phyloP scores from a whole-genome alignment of 2,888 invertebrate species.

The Papilio elwesi region DNA sequence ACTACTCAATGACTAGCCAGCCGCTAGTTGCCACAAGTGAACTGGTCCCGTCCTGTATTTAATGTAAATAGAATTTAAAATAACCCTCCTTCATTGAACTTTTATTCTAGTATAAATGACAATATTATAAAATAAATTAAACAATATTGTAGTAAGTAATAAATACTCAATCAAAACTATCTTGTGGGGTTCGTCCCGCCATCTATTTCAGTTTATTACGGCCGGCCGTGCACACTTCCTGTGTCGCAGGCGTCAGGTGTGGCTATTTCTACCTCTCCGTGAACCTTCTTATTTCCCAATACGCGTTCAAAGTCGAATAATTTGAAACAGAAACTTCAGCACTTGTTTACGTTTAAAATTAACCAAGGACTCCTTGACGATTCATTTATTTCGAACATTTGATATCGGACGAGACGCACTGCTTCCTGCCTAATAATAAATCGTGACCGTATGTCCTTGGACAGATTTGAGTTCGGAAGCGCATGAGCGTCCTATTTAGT shows the following conservation, averaged over 20 bases:
- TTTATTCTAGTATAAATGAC: too few species aligned
- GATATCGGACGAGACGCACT: background rate
- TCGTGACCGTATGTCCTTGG: constrained; percentile 45
- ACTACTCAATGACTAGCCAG: too few species aligned
- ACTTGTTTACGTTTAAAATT: constrained; percentile 52
- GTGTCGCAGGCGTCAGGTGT: constrained; percentile 68
- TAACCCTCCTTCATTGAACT: too few species aligned
- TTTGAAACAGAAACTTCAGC: constrained; percentile 57
- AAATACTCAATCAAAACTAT: constrained; percentile 13
- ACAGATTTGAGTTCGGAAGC: constrained; percentile 58
- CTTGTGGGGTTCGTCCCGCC: constrained; percentile 37
- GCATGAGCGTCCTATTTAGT: constrained; percentile 63
- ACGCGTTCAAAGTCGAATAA: constrained; percentile 78
- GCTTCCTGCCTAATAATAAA: constrained; percentile 3
- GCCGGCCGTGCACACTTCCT: constrained; percentile 71
- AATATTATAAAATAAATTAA: too few species aligned
- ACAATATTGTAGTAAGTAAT: background rate
- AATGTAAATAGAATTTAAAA: too few species aligned
- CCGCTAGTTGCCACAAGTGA: too few species aligned
- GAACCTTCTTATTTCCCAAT: constrained; percentile 65
- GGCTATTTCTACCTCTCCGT: constrained; percentile 75
- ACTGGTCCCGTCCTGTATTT: too few species aligned
- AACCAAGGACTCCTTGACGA: constrained; percentile 51
- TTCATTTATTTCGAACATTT: constrained; percentile 8
- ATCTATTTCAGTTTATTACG: constrained; percentile 48